Evolutionary conservation across 2,113 vertebrate species (phyloP).

Genomic region (Sclerurus mexicanus): DNA sequence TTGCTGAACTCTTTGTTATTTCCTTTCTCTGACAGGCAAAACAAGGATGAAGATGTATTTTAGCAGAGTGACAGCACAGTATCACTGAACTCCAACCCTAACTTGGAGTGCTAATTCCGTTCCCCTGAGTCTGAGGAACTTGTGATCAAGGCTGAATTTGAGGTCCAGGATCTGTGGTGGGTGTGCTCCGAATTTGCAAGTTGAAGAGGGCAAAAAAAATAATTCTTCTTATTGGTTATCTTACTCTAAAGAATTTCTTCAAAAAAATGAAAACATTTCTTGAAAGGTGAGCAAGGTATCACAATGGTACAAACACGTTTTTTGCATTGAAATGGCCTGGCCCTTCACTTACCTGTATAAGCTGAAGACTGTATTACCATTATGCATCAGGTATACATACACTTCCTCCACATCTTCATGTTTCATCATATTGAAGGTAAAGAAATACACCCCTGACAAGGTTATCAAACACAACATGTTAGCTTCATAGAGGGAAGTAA

Average conservation of each 20-base stretch:
- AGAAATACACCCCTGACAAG: conserved; percentile 82
- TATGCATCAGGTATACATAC: conserved; percentile 85
- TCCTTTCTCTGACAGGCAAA: neutral
- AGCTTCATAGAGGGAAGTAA: neutral
- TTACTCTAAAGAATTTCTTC: neutral
- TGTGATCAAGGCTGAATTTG: neutral
- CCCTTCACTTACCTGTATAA: conserved; percentile 77
- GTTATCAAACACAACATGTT: neutral
- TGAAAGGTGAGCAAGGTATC: neutral
- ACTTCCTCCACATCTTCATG: conserved; percentile 85
- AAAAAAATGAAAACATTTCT: neutral
- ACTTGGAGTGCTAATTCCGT: neutral
- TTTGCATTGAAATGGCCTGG: neutral
- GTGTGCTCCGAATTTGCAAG: neutral
- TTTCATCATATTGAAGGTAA: conserved; percentile 86
- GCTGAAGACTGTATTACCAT: conserved; percentile 84
- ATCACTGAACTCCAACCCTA: neutral
- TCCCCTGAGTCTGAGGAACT: neutral
- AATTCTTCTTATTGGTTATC: neutral
- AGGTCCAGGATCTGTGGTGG: neutral
- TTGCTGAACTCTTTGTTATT: neutral
- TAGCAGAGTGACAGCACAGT: neutral
- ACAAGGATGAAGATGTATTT: neutral
- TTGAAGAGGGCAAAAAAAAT: neutral
- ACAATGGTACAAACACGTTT: neutral